Base-by-base conservation (phyloP, 2,888 invertebrate species). In the Macrosoma leucophasiata region DNA sequence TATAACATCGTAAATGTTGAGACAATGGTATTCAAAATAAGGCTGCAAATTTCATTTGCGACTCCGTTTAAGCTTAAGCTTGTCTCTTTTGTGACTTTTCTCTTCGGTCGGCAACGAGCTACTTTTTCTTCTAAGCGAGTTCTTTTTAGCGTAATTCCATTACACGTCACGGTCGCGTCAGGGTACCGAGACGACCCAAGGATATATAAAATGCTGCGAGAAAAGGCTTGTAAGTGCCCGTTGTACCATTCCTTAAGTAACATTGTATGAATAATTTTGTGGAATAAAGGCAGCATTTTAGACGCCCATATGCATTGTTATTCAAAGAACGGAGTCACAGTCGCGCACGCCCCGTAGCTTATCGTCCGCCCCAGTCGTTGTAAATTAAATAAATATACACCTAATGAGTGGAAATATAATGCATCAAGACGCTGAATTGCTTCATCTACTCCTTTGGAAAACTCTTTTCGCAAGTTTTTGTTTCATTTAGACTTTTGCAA, bases 361-460 rank as follows among this genome's bases (percentile, higher is more conserved):
- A 84, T 84, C 82, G 78, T 63, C 66, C 55, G 60, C 63, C 66
- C 71, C 82, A 82, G 81, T 70, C 78, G 70, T 71, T 77, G 79
- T 79, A 81, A 82, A 84, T 84, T 81, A 82, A 82, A 82, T 82
- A 82, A 82, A 82, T 81, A 81, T 75, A 78, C 78, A 76, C 65
- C 73, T 82, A 82, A 84, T 84, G 82, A 84, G 81, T 72, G 75
- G 71, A 78, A 81, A 79, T 73, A 79, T 76, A 77, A 76, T 73
- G 79, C 76, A 77, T 73, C 75, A 76, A 68, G 72, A 71, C 72
- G 71, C 71, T 72, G 59, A 76, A 75, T 81, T 74, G 66, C 75
- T 78, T 76, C 65, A 78, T 78, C 69, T 51, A 50, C 51, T 59
- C 61, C n/a, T n/a, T n/a, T n/a, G n/a, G n/a, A n/a, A n/a, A n/a